phyloP scores from a whole-genome alignment of 2,888 invertebrate species.

The Lepidochrysops patricia region DNA sequence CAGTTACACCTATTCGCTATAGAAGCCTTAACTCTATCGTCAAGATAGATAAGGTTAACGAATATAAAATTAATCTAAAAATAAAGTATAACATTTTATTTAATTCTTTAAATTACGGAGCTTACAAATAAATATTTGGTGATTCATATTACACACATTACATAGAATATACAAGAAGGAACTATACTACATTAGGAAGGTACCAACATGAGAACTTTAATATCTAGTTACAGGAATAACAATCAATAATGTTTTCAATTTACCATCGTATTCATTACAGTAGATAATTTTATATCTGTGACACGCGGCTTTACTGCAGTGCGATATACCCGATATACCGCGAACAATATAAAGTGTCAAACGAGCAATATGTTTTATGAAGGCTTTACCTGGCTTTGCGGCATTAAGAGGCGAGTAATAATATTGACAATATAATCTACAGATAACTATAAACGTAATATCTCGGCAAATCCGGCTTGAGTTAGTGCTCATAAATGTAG shows the following conservation, averaged over 20 bases:
- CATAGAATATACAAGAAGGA: too few species aligned
- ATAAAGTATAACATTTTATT: too few species aligned
- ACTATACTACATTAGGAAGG: too few species aligned
- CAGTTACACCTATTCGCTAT: background rate
- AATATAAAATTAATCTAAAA: too few species aligned
- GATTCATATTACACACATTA: too few species aligned
- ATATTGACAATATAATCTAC: constrained; percentile 67
- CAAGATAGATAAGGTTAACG: too few species aligned
- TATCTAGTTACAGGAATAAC: background rate
- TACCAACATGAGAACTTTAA: too few species aligned
- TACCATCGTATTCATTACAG: background rate
- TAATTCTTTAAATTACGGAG: too few species aligned
- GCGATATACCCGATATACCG: constrained; percentile 43
- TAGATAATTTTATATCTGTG: background rate
- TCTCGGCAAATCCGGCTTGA: constrained; percentile 58
- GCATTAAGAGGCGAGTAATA: constrained; percentile 70
- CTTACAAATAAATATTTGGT: too few species aligned
- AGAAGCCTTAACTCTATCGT: too few species aligned
- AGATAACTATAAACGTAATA: constrained; percentile 51
- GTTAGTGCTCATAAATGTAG: constrained; percentile 28
- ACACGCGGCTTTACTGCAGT: background rate
- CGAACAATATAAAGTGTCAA: constrained; percentile 50
- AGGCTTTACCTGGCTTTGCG: constrained; percentile 69
- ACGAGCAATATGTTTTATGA: constrained; percentile 60
- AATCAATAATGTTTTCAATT: background rate